Conservation (phyloP, 2,888 invertebrate genomes). For the Pseudococcus jackbeardsleyi region DNA sequence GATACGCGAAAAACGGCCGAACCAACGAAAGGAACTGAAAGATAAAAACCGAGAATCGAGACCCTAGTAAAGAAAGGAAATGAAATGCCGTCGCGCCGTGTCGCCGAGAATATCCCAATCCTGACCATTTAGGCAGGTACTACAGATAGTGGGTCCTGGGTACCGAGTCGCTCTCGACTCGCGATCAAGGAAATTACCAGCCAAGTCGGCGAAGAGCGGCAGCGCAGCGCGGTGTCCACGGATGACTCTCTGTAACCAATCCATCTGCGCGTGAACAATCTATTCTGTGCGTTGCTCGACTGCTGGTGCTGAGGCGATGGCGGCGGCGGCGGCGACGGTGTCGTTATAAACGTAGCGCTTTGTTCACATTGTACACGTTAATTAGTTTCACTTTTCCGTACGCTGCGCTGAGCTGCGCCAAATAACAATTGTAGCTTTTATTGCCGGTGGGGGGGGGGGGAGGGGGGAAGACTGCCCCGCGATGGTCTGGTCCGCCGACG, state of each 20-base stretch:
- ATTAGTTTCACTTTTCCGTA: constrained; percentile 58
- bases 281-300: not conserved
- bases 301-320: not conserved
- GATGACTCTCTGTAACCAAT: constrained; percentile 42
- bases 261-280: constrained; percentile 43
- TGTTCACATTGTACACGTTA: constrained; percentile 62
- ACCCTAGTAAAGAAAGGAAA: not conserved
- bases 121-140: no score
- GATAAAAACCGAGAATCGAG: not conserved
- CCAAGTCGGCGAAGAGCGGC: not conserved
- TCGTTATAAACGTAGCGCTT: constrained; percentile 53
- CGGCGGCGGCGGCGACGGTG: not conserved
- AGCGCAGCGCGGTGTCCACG: not conserved
- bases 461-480: not conserved
- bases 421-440: constrained; percentile 28
- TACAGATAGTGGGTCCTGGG: no score
- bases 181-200: not conserved
- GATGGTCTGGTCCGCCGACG: not conserved
- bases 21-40: no score
- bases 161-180: not conserved
- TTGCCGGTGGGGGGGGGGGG: no score
- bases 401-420: constrained; percentile 7
- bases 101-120: not conserved
- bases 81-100: not conserved
- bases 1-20: not conserved